A percentile compares a stretch with the other conserved stretches of the same genome.
phyloP scores from a whole-genome alignment of 2,888 invertebrate genomes.

The Eumerus sabulonum region DNA sequence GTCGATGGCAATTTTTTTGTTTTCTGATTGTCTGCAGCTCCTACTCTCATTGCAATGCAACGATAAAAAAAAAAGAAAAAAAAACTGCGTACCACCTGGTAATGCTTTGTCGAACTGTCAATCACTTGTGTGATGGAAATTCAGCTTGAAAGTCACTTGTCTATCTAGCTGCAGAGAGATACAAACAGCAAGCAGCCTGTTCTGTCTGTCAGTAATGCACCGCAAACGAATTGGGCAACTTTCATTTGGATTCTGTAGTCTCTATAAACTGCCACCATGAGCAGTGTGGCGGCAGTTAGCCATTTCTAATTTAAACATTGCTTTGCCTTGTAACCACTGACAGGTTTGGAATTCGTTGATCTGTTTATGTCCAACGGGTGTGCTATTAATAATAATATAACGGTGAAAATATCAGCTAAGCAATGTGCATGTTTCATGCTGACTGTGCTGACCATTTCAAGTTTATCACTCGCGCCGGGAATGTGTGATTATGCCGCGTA shows the following conservation, averaged over 20 bases:
- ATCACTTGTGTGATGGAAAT: slow-evolving; percentile 61
- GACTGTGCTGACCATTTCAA: slow-evolving; percentile 41
- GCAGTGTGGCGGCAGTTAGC: slow-evolving; percentile 21
- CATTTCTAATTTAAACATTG: slow-evolving; percentile 67
- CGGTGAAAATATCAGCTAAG: slow-evolving; percentile 31
- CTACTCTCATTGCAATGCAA: slow-evolving; percentile 9
- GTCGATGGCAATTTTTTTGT: slow-evolving; percentile 1
- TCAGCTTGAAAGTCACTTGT: slow-evolving; percentile 60
- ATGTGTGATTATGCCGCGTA: slow-evolving; percentile 58
- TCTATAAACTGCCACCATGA: neutral
- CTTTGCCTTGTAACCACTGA: slow-evolving; percentile 62
- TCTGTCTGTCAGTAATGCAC: slow-evolving; percentile 53
- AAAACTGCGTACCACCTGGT: slow-evolving; percentile 67
- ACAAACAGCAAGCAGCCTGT: slow-evolving; percentile 2
- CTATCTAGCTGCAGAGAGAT: slow-evolving; percentile 18
- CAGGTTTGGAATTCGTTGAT: slow-evolving; percentile 66
- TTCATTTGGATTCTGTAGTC: slow-evolving; percentile 46
- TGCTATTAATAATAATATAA: slow-evolving; percentile 64
- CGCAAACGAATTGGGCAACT: slow-evolving; percentile 65
- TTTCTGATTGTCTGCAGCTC: slow-evolving; percentile 22
- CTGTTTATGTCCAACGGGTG: slow-evolving; percentile 68
- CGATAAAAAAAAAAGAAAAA: slow-evolving; percentile 22
- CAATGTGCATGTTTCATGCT: slow-evolving; percentile 57
- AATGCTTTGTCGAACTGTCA: slow-evolving; percentile 66
- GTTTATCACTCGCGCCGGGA: slow-evolving; percentile 66